Conservation (phyloP, 2,888 invertebrate genomes). For the Drosophila yooni region DNA sequence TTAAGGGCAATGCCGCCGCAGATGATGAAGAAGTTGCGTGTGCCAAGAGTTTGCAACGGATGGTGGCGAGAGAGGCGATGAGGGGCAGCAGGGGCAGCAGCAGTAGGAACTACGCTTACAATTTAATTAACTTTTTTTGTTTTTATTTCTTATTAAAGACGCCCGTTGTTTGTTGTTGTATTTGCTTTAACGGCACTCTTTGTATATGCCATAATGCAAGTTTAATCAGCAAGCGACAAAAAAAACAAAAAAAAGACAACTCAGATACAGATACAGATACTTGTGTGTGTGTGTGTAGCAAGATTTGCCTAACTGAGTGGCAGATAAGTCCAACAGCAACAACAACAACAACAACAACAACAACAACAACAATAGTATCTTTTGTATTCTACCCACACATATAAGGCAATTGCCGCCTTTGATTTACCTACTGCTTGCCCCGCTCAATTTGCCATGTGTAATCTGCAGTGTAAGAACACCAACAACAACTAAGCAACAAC, state of each 20-base stretch:
- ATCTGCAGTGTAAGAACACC: constrained; percentile 61
- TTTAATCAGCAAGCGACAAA: constrained; percentile 77
- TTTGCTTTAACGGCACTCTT: constrained; percentile 76
- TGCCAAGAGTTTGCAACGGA: constrained; percentile 28
- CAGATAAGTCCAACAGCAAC: constrained; percentile 59
- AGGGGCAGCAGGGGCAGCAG: background rate
- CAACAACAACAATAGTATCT: constrained; percentile 51
- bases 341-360: constrained; percentile 24
- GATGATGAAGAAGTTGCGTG: constrained; percentile 81
- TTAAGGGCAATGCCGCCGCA: constrained; percentile 62
- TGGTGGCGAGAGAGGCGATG: background rate
- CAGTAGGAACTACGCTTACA: constrained; percentile 62
- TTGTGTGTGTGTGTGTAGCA: constrained; percentile 18
- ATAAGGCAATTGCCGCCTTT: constrained; percentile 55
- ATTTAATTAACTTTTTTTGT: constrained; percentile 81
- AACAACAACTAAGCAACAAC: constrained; percentile 27
- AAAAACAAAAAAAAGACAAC: constrained; percentile 2
- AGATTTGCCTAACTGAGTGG: constrained; percentile 72
- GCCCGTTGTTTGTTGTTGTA: constrained; percentile 59
- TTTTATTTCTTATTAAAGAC: constrained; percentile 73
- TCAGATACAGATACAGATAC: constrained; percentile 36
- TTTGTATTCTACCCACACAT: constrained; percentile 32
- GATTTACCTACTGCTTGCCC: constrained; percentile 45
- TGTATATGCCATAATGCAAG: constrained; percentile 70
- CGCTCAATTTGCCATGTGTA: constrained; percentile 72